phyloP scores from a whole-genome alignment of 2,797 vertebrate species.

The Pristis pectinata region DNA sequence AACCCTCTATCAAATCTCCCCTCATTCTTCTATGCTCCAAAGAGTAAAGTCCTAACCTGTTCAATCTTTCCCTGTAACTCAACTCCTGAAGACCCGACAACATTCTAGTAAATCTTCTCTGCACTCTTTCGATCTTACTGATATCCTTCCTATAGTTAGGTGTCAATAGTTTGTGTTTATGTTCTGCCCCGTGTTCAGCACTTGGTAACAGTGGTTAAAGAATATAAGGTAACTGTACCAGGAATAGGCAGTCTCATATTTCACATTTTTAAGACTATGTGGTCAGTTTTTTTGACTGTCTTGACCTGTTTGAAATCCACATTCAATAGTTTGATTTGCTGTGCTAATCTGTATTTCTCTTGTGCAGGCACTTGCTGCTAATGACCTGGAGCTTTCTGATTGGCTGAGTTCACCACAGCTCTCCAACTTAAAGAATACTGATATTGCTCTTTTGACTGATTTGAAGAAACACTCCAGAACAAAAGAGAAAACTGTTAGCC shows the following conservation, averaged over 20 bases:
- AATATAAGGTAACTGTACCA: not conserved
- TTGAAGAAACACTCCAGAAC: constrained; percentile 58
- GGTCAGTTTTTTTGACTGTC: not conserved
- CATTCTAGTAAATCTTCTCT: too few species aligned
- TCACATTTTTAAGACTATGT: not conserved
- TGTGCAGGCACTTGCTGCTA: constrained; percentile 60
- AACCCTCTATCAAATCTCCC: too few species aligned
- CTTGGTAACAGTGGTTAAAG: not conserved
- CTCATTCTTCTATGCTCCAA: too few species aligned
- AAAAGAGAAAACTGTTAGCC: constrained; percentile 48
- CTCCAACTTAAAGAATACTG: constrained; percentile 78
- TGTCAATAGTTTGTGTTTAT: too few species aligned
- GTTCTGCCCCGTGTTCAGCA: too few species aligned
- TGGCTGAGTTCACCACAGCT: constrained; percentile 77
- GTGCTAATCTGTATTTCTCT: constrained; percentile 39
- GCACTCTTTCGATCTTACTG: too few species aligned
- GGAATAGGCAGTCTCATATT: not conserved
- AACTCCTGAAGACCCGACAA: too few species aligned
- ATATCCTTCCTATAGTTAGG: too few species aligned
- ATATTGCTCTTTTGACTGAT: constrained; percentile 83
- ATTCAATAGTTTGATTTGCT: not conserved
- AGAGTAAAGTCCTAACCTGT: too few species aligned
- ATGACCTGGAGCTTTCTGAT: constrained; percentile 75
- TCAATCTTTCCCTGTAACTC: too few species aligned
- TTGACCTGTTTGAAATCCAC: not conserved